Evolutionary conservation across 2,888 invertebrate genomes (phyloP), one percentile per base, ranked within the genome.

Genomic region (Endotricha flammealis): DNA sequence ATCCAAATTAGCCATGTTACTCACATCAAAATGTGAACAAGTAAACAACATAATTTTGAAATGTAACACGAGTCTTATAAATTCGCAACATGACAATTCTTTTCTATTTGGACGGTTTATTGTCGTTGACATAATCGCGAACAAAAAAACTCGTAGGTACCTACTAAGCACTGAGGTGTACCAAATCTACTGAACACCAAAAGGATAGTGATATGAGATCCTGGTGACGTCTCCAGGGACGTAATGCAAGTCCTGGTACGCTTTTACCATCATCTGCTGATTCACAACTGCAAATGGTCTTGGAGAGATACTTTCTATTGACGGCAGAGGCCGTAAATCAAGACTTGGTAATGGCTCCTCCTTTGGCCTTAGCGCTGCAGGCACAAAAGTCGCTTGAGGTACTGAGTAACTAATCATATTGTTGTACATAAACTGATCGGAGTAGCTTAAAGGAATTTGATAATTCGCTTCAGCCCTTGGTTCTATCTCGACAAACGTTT

Each of bases 241-340:
- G 37, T 83, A 85, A 51, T 83, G 85, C 12, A 85, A 53, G 34
- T 86, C 85, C 44, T 83, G 86, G 36, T 85, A 86, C 0, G 85
- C 85, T 34, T 86, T 86, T 40, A 85, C 81, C 86, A 86, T 83
- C 85, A 86, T 83, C 51, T 83, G 85, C 51, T 86, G 85, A 44
- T 83, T 85, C 22, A 83, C 78, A 1, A 85, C 74, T 0, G 82
- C 75, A 27, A 83, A 86, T 0, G 85, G 85, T 25, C 86, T 57
- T 1, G 85, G 77, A 0, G 86, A 81, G 25, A 86, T 86, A 23
- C 86, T 85, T 53, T 86, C 85, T n/a, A 86, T 86, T 0, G 85
- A 85, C 1, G 86, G 86, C 31, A 86, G 43, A 2, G 85, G 86
- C 39, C 85, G 63, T 17, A 83, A 37, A 24, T 86, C 85, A 33